Percentiles rank a stretch among this genome's conserved stretches.
phyloP scores from a whole-genome alignment of 2,797 vertebrate genomes.

The Hoplostethus atlanticus region DNA sequence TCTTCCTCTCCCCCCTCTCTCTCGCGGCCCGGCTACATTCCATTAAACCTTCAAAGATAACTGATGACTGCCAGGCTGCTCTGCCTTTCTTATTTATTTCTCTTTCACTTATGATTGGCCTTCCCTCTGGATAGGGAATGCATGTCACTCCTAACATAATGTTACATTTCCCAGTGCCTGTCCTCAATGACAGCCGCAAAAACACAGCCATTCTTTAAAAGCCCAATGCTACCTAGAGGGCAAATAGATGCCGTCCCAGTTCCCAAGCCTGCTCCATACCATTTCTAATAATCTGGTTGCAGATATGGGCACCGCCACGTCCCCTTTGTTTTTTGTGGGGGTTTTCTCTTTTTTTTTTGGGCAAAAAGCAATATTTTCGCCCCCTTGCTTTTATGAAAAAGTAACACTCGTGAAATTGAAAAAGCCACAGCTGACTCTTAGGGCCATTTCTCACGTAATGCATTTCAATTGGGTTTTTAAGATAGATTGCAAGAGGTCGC shows the following conservation, averaged over 20 bases:
- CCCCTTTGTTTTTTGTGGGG: constrained; percentile 37
- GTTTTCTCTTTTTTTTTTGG: constrained; percentile 5
- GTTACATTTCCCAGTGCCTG: constrained; percentile 69
- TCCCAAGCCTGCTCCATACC: constrained; percentile 57
- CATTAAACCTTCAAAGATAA: constrained; percentile 82
- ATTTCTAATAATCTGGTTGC: constrained; percentile 79
- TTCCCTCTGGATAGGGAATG: constrained; percentile 60
- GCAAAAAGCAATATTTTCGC: constrained; percentile 66
- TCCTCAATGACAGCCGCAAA: constrained; percentile 67
- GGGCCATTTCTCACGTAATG: constrained; percentile 68
- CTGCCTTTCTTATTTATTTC: constrained; percentile 62
- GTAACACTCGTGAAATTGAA: constrained; percentile 74
- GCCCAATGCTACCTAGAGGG: constrained; percentile 69
- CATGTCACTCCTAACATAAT: constrained; percentile 68
- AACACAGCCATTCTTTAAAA: constrained; percentile 74
- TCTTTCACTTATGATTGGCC: constrained; percentile 74
- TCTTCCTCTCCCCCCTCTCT: constrained; percentile 5
- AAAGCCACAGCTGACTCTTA: constrained; percentile 63
- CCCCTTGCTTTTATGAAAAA: constrained; percentile 70
- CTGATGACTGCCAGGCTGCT: constrained; percentile 69
- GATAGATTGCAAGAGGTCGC: constrained; percentile 52
- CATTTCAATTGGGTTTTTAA: constrained; percentile 71
- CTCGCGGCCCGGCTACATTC: constrained; percentile 61
- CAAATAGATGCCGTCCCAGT: constrained; percentile 73
- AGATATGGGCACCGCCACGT: constrained; percentile 48